A percentile compares a stretch with the other conserved stretches of the same genome.
These are phyloP conservation scores for Apus apus DNA, from an alignment of 2,113 vertebrate species.

Conservation along the genomic window DNA sequence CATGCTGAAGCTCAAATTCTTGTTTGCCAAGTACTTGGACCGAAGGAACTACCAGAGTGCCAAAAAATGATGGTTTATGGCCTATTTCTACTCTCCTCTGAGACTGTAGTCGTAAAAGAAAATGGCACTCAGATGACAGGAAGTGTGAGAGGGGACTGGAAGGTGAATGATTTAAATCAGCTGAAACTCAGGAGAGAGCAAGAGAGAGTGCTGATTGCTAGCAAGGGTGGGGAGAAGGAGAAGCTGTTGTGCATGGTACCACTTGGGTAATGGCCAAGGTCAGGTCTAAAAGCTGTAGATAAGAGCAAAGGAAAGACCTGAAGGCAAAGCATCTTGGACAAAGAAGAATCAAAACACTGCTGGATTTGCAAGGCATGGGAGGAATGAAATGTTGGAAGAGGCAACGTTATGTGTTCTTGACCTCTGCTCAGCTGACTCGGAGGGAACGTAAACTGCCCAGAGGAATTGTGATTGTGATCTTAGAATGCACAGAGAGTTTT, in stretches of 20 bases:
- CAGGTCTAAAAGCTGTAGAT: background rate
- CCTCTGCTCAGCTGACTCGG: conserved; percentile 24
- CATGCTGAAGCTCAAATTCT: background rate
- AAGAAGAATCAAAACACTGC: background rate
- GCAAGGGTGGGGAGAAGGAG: background rate
- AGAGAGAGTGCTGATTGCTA: background rate
- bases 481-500: background rate
- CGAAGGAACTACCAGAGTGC: background rate
- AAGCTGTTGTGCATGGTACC: background rate
- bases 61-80: background rate
- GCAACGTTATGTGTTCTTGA: background rate
- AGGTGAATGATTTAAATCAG: background rate
- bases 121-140: background rate
- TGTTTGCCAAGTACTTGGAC: background rate
- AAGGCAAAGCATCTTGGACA: background rate
- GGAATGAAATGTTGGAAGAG: conserved; percentile 21
- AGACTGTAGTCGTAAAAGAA: background rate
- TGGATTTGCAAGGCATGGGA: background rate
- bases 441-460: conserved; percentile 2
- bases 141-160: background rate
- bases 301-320: background rate
- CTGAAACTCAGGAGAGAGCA: background rate
- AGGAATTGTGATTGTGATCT: conserved; percentile 27
- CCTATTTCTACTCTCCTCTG: background rate
- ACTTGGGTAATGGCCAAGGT: background rate